Percentiles rank a stretch among this genome's conserved stretches.
These are phyloP conservation scores for Coturnix japonica DNA, from an alignment of 2,113 vertebrate species.

Conservation along the genomic window DNA sequence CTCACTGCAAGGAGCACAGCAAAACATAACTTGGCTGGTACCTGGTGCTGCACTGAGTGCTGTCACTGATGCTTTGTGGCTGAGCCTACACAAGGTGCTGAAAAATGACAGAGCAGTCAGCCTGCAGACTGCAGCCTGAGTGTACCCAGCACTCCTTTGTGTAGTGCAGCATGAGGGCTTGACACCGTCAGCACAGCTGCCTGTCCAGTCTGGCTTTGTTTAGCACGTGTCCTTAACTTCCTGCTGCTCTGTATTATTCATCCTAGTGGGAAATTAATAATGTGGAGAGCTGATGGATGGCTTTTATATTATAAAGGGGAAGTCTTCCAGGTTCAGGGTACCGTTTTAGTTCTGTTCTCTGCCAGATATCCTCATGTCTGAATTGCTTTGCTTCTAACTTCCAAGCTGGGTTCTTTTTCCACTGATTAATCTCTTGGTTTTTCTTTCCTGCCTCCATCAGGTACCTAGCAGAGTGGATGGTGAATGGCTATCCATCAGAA, in stretches of 20 bases:
- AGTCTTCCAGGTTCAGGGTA: neutral
- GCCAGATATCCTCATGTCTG: neutral
- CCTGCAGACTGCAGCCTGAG: neutral
- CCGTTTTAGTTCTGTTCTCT: neutral
- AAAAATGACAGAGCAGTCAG: neutral
- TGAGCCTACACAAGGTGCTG: slow-evolving; percentile 7
- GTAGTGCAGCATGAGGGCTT: neutral
- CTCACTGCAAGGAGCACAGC: neutral
- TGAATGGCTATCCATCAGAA: slow-evolving; percentile 89
- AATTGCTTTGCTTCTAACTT: neutral
- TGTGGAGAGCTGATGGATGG: neutral
- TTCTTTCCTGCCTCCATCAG: slow-evolving; percentile 67
- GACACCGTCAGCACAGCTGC: neutral
- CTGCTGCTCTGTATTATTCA: neutral
- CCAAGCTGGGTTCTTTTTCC: neutral
- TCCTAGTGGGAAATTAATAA: neutral
- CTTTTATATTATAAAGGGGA: neutral
- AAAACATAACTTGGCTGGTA: slow-evolving; percentile 20
- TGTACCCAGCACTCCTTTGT: fast-evolving
- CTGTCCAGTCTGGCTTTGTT: neutral
- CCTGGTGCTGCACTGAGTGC: neutral
- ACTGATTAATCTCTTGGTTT: neutral
- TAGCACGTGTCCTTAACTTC: neutral
- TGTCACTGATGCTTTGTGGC: neutral
- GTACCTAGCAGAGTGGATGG: slow-evolving; percentile 97